Percentiles rank a stretch among this genome's conserved stretches.
phyloP scores from a whole-genome alignment of 2,888 invertebrate species.

The Drosophila colorata region DNA sequence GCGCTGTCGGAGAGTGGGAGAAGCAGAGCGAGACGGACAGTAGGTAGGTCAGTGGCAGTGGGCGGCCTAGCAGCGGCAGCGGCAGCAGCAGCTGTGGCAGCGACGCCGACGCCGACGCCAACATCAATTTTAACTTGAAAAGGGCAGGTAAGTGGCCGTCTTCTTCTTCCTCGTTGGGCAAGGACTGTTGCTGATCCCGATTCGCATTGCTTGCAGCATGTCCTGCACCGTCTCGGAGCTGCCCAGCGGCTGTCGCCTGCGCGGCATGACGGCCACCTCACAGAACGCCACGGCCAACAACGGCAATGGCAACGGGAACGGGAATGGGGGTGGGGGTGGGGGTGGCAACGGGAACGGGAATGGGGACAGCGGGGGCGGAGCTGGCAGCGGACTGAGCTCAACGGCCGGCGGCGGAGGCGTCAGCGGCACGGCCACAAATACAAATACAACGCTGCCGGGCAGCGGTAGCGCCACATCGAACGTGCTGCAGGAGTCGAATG shows the following conservation, averaged over 20 bases:
- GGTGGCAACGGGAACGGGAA: conserved; percentile 48
- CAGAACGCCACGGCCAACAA: conserved; percentile 78
- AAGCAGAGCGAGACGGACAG: conserved; percentile 41
- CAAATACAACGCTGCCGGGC: conserved; percentile 57
- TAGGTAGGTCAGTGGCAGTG: conserved; percentile 68
- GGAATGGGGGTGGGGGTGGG: conserved; percentile 65
- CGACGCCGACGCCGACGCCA: conserved; percentile 46
- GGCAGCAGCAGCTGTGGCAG: conserved; percentile 42
- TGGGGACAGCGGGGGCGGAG: conserved; percentile 63
- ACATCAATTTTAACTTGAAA: conserved; percentile 61
- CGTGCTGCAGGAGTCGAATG: conserved; percentile 83
- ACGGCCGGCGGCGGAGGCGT: conserved; percentile 69
- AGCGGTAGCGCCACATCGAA: conserved; percentile 65
- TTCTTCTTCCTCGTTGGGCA: not conserved
- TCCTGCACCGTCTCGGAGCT: conserved; percentile 87
- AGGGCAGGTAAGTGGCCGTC: conserved; percentile 68
- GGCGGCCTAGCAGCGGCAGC: conserved; percentile 63
- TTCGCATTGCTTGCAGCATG: conserved; percentile 84
- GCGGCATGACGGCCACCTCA: conserved; percentile 85
- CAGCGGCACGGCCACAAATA: conserved; percentile 60
- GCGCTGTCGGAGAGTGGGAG: conserved; percentile 33
- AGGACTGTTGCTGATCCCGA: not conserved
- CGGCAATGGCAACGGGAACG: conserved; percentile 66
- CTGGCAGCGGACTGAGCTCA: conserved; percentile 67
- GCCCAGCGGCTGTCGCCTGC: conserved; percentile 85